A percentile compares a stretch with the other conserved stretches of the same genome.
Conservation (phyloP, 2,888 invertebrate species). For the Drosophila testacea region DNA sequence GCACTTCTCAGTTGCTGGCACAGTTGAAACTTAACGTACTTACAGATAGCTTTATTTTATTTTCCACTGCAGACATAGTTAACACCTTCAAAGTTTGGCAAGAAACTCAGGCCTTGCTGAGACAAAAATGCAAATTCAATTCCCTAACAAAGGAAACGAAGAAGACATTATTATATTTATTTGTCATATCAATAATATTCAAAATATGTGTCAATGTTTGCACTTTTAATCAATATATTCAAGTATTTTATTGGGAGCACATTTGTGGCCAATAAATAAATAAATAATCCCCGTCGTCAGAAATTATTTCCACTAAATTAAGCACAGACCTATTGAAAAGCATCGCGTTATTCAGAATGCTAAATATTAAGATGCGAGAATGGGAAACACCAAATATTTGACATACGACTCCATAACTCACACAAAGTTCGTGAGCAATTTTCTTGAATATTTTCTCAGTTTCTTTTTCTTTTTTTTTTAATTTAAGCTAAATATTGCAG, state of each 20-base stretch:
- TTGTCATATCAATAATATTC: not conserved
- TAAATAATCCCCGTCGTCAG: constrained; percentile 12
- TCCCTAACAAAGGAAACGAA: not conserved
- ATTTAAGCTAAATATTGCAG: constrained; percentile 71
- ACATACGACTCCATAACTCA: constrained; percentile 61
- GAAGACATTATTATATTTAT: not conserved
- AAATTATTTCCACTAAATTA: constrained; percentile 65
- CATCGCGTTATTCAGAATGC: constrained; percentile 17
- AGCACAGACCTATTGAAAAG: constrained; percentile 40
- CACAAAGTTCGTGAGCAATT: constrained; percentile 56
- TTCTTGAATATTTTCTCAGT: constrained; percentile 40
- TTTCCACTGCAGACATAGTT: constrained; percentile 44
- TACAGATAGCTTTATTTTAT: constrained; percentile 24
- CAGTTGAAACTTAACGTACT: constrained; percentile 54
- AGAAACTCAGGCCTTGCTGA: constrained; percentile 2
- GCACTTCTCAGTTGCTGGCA: constrained; percentile 46
- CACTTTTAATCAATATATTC: constrained; percentile 2
- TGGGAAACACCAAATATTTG: constrained; percentile 25
- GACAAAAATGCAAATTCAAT: constrained; percentile 1
- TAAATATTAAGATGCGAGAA: constrained; percentile 25
- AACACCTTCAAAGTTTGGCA: constrained; percentile 47
- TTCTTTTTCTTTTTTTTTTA: constrained; percentile 49
- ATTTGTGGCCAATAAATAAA: constrained; percentile 35
- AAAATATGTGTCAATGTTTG: constrained; percentile 25
- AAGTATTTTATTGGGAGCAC: constrained; percentile 9